Percentiles rank a stretch among this genome's conserved stretches.
Conservation (phyloP, 2,888 invertebrate species). For the Caenorhabditis sp. region DNA sequence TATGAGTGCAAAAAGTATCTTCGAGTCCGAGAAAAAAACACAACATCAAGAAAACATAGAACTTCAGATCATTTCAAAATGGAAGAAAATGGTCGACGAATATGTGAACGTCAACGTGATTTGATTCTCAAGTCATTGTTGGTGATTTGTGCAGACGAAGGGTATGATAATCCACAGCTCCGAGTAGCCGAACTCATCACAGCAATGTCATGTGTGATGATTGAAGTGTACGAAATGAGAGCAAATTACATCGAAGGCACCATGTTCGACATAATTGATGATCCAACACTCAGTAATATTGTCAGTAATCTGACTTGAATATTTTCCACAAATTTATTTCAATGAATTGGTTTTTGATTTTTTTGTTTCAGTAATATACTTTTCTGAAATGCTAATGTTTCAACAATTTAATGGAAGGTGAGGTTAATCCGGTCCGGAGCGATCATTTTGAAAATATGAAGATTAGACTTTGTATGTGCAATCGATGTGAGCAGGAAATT, state of each 20-base stretch:
- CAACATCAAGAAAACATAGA: too few species aligned
- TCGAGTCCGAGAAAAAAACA: too few species aligned
- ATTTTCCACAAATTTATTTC: background rate
- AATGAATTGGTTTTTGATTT: too few species aligned
- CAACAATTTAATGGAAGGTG: too few species aligned
- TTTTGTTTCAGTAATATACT: too few species aligned
- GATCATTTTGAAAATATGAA: too few species aligned
- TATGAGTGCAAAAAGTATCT: too few species aligned
- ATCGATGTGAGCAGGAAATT: too few species aligned
- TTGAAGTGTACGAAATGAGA: conserved; percentile 31
- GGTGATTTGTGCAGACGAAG: conserved; percentile 32
- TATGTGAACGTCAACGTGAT: conserved; percentile 24
- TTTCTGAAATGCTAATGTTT: too few species aligned
- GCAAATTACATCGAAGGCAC: conserved; percentile 30
- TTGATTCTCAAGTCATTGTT: conserved; percentile 21
- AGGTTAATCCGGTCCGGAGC: too few species aligned
- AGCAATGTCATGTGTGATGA: conserved; percentile 16
- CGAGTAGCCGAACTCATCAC: conserved; percentile 23
- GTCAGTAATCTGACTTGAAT: conserved; percentile 13
- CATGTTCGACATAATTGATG: conserved; percentile 27
- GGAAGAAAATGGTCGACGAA: conserved; percentile 14
- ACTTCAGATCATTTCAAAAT: conserved; percentile 39
- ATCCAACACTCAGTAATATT: conserved; percentile 38
- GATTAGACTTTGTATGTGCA: too few species aligned
- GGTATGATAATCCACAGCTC: conserved; percentile 14